Evolutionary conservation across 2,888 invertebrate genomes (phyloP).

Genomic region (Melitaea athalia): DNA sequence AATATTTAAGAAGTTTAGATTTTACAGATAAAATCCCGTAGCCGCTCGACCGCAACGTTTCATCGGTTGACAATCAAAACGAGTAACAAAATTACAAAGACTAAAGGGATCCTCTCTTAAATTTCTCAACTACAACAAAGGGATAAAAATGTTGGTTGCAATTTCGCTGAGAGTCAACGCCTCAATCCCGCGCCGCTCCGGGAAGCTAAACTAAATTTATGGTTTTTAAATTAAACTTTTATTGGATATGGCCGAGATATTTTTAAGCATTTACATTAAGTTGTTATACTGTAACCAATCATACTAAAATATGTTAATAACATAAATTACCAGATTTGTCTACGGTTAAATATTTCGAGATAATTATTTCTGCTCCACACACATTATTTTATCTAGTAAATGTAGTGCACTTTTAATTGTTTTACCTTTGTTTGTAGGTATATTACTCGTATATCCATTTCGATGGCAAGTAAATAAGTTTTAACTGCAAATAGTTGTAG

Average conservation of each 20-base stretch:
- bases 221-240: constrained; percentile 79
- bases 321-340: background rate
- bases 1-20: constrained; percentile 49
- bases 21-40: constrained; percentile 43
- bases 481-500: too few relatives aligned
- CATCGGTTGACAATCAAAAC: constrained; percentile 62
- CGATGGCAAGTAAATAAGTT: too few relatives aligned
- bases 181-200: constrained; percentile 67
- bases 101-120: constrained; percentile 63
- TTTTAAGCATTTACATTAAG: constrained; percentile 72
- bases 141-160: constrained; percentile 76
- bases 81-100: constrained; percentile 66
- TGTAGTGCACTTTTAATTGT: too few relatives aligned
- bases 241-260: constrained; percentile 74
- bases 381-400: too few relatives aligned
- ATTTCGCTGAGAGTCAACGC: constrained; percentile 66
- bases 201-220: constrained; percentile 79
- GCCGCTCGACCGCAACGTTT: constrained; percentile 53
- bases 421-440: too few relatives aligned
- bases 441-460: too few relatives aligned
- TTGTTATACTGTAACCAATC: constrained; percentile 55
- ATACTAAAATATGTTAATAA: constrained; percentile 44
- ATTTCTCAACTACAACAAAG: constrained; percentile 71
- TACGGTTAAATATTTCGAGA: too few relatives aligned
- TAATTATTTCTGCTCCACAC: too few relatives aligned